Evolutionary conservation across 2,888 invertebrate species (phyloP), one percentile per base, ranked within the genome.

Genomic region (Tanytarsus gracilentus): DNA sequence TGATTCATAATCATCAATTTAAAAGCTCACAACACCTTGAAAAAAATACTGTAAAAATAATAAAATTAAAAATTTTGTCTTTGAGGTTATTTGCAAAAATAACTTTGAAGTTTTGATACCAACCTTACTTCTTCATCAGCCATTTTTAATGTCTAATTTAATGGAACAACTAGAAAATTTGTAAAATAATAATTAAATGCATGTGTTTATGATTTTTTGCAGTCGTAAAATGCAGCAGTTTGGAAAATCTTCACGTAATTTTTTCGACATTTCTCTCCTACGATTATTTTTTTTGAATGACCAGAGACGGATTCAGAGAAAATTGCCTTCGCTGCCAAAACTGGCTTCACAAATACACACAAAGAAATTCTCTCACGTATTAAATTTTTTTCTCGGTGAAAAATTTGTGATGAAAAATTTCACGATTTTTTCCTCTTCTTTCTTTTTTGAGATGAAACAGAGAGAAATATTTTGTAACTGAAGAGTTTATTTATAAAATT

Each of bases 91-190:
- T 56, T 52, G 63, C 63, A 18, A 51, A 39, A 26, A 23, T 48
- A 21, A 27, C 5, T n/a, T 58, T 6, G 62, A 62, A 64, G 21
- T 58, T 44, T 59, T 49, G 70, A 71, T 77, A 82, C 88, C 77
- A 80, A 90, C 89, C 90, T 88, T 81, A 90, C 90, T 81, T 91
- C 91, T 83, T 91, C 91, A 83, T 91, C 91, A 81, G 89, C 89
- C 91, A 91, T 91, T 79, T 73, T 87, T 50, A 50, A 16, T 60
- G 21, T 60, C 60, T 60, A 60, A 60, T 26, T 40, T 48, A 62
- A 62, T 61, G 56, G 62, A 63, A 62, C 63, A 65, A 65, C 62
- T 64, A 62, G 6, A 63, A 65, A 44, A 14, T 36, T 9, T 23
- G 25, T 21, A 26, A 58, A 44, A 55, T 23, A 44, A 27, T 21